Conservation (phyloP, 2,113 vertebrate species). For the Sinocyclocheilus grahami region DNA sequence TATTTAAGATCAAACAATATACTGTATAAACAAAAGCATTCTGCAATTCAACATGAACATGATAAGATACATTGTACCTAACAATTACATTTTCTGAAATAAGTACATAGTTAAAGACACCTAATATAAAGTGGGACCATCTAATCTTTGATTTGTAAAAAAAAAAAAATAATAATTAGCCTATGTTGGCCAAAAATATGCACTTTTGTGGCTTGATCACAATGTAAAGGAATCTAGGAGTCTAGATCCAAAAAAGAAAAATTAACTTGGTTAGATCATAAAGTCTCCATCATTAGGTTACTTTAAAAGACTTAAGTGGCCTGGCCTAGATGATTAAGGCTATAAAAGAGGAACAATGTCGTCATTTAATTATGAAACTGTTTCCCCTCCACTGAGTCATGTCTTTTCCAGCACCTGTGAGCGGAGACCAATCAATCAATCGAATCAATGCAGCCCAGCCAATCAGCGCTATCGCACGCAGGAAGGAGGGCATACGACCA, state of each 20-base stretch:
- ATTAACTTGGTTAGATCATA: background rate
- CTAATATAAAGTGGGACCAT: too few species aligned
- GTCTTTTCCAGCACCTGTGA: constrained; percentile 18
- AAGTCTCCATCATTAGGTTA: background rate
- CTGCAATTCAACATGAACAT: too few species aligned
- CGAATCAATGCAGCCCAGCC: constrained; percentile 36
- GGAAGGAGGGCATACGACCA: background rate
- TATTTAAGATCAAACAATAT: too few species aligned
- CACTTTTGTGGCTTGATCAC: background rate
- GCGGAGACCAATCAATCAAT: constrained; percentile 16
- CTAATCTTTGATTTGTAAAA: background rate
- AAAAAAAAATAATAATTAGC: background rate
- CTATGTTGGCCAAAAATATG: background rate
- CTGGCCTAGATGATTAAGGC: background rate
- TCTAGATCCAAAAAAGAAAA: background rate
- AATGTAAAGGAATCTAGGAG: too few species aligned
- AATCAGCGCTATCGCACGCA: constrained; percentile 21
- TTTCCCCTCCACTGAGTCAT: constrained; percentile 29
- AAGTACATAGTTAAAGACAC: too few species aligned
- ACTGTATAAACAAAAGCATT: too few species aligned
- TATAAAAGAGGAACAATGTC: constrained; percentile 18
- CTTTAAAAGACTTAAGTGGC: background rate
- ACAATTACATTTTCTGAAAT: too few species aligned
- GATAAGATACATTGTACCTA: too few species aligned
- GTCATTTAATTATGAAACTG: constrained; percentile 8